Evolutionary conservation across 2,797 vertebrate species (phyloP).

Genomic region (Danio albolineatus): DNA sequence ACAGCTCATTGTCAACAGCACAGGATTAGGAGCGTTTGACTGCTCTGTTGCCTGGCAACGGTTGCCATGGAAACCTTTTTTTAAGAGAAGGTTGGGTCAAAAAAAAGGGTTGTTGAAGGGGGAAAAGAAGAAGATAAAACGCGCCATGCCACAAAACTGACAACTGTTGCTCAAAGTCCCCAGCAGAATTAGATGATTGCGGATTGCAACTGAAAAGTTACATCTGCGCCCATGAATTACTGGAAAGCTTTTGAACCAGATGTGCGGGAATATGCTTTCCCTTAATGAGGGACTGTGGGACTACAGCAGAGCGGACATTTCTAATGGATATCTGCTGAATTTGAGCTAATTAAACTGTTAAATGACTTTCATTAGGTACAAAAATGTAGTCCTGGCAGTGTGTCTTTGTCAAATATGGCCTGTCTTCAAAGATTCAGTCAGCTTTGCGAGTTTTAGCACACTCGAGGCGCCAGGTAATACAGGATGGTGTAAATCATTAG

Average conservation of each 20-base stretch:
- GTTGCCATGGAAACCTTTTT: constrained; percentile 79
- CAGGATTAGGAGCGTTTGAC: constrained; percentile 85
- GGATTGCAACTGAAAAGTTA: constrained; percentile 7
- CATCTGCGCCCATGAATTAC: neutral
- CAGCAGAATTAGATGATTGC: constrained; percentile 9
- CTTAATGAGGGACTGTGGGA: constrained; percentile 12
- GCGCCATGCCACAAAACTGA: neutral
- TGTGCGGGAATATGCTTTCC: neutral
- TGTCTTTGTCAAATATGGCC: constrained; percentile 6
- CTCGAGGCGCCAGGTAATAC: neutral
- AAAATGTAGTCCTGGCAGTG: neutral
- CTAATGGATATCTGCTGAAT: neutral
- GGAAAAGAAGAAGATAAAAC: constrained; percentile 56
- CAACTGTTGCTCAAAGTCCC: constrained; percentile 41
- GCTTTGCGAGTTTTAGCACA: neutral
- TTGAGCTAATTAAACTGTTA: constrained; percentile 10
- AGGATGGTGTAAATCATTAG: constrained; percentile 15
- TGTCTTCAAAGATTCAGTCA: neutral
- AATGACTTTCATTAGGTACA: constrained; percentile 9
- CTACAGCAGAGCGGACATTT: neutral
- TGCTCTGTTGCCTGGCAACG: constrained; percentile 83
- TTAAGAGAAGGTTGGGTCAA: constrained; percentile 80
- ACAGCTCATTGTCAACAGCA: constrained; percentile 83
- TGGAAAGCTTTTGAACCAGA: constrained; percentile 13
- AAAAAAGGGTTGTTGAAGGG: constrained; percentile 71